Conservation (phyloP, 2,113 vertebrate species). For the Syrrhaptes paradoxus region DNA sequence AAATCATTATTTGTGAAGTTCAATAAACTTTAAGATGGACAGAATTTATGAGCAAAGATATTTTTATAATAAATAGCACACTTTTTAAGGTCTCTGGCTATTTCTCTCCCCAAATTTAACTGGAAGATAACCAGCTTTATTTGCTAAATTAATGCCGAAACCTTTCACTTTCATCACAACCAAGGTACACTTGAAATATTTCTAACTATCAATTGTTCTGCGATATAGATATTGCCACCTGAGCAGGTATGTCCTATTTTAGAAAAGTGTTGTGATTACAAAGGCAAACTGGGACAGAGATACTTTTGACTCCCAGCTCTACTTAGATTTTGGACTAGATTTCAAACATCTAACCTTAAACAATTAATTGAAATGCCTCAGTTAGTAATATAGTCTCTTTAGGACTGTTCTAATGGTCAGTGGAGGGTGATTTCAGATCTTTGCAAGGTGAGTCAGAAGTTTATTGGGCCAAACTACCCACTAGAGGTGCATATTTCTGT, state of each 20-base stretch:
- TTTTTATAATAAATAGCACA: neutral
- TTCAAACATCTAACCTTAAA: neutral
- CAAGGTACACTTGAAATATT: neutral
- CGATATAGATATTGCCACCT: neutral
- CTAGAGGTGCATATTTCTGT: neutral
- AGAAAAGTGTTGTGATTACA: neutral
- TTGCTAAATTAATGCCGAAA: neutral
- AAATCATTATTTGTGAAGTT: neutral
- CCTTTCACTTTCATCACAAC: neutral
- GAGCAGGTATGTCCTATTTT: neutral
- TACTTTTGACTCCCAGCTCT: neutral
- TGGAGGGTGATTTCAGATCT: neutral
- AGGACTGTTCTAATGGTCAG: neutral
- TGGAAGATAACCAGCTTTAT: neutral
- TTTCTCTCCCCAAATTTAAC: neutral
- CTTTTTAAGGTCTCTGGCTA: neutral
- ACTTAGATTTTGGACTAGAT: neutral
- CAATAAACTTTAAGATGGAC: neutral
- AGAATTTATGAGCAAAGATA: neutral
- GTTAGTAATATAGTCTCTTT: neutral
- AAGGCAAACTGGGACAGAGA: neutral
- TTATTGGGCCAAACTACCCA: neutral
- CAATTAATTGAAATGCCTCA: neutral
- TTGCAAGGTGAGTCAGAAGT: neutral
- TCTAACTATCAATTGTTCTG: neutral